Evolutionary conservation across 2,113 vertebrate genomes (phyloP), one percentile per base, ranked within the genome.

Genomic region (Vidua chalybeata): DNA sequence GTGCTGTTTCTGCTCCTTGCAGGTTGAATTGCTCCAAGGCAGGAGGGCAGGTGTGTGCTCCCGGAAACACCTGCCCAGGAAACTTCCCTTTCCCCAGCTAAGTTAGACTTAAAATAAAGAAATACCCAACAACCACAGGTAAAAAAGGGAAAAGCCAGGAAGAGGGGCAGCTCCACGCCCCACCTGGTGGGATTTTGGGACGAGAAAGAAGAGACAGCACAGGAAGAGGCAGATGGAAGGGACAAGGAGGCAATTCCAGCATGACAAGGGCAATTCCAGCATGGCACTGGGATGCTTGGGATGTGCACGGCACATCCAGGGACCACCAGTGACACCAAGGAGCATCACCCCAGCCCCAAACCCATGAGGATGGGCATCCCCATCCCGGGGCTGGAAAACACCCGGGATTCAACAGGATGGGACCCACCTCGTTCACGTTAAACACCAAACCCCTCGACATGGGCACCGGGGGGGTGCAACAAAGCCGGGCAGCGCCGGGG

Each of bases 401-500:
- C 16, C 7, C 37, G 4, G 14, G 30, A 17, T 31, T 31, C 37
- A 28, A 15, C 37, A 84, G 61, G 56, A 13, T 6, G 4, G 22
- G 43, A 26, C n/a, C n/a, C 69, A 11, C 69, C 55, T 7, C 3
- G 13, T 2, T 15, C 64, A 3, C 24, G 2, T 16, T 15, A 31
- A 81, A 71, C 11, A 27, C 3, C 6, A 7, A 51, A 63, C 3
- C 74, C 51, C 46, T 7, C 8, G 24, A 26, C 35, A 10, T 0
- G 11, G 71, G 79, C 62, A 84, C 9, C n/a, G 58, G 35, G 35
- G 35, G 55, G 52, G 41, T 63, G 66, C 89, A 86, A 96, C 93
- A 96, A 96, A 96, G 93, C 93, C 23, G 13, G 52, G 52, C 62
- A 85, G 9, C 27, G 28, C 75, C 12, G 5, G 66, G 67, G 24